These are phyloP conservation scores for Jacana jacana DNA, from an alignment of 2,113 vertebrate species.

Conservation along the genomic window DNA sequence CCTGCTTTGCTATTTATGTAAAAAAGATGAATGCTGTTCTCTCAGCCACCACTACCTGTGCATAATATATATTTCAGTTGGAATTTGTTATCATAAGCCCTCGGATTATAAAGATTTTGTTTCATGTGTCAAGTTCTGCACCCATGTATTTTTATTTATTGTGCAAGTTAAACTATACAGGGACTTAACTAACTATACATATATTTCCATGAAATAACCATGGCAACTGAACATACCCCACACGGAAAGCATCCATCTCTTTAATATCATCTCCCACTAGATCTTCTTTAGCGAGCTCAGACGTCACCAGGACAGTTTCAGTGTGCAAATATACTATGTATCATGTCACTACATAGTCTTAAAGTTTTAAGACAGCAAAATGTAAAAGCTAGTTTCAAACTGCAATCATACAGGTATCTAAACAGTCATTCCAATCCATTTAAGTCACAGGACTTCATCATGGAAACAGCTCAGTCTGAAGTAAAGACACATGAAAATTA, in stretches of 20 bases:
- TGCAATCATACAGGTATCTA: neutral
- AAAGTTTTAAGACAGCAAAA: conserved; percentile 43
- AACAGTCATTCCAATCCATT: neutral
- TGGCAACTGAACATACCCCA: conserved; percentile 41
- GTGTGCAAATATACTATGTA: conserved; percentile 57
- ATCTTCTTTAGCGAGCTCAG: conserved; percentile 54
- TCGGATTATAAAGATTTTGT: conserved; percentile 32
- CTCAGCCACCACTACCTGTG: neutral
- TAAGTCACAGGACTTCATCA: neutral
- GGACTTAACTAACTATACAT: neutral
- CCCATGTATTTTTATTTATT: conserved; percentile 26
- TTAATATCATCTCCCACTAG: conserved; percentile 17
- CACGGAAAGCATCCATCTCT: neutral
- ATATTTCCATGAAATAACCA: conserved; percentile 49
- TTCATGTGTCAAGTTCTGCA: neutral
- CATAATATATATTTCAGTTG: neutral
- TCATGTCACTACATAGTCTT: conserved; percentile 6
- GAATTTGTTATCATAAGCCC: conserved; percentile 11
- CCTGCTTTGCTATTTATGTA: conserved; percentile 10
- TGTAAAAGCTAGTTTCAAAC: conserved; percentile 29
- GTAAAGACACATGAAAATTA: neutral
- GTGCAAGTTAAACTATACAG: neutral
- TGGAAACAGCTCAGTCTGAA: neutral
- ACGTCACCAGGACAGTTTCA: conserved; percentile 59
- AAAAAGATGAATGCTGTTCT: neutral